Base-by-base conservation (phyloP, 2,797 vertebrate genomes). In the Salarias fasciatus region DNA sequence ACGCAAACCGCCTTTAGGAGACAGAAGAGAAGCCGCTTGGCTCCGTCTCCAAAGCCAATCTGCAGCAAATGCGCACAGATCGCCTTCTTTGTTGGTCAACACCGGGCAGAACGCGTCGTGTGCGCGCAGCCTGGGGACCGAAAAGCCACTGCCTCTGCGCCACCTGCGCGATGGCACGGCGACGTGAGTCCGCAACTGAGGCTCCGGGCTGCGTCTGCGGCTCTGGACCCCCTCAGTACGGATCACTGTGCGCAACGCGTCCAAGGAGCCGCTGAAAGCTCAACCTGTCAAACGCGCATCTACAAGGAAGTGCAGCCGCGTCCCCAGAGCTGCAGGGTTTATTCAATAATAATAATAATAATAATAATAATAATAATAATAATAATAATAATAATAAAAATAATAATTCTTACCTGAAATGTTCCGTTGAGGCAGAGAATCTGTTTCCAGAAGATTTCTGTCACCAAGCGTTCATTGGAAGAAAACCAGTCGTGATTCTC, bases 131-230 rank as follows among this genome's bases (percentile, higher is more conserved):
- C 11, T 15, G 3, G n/a, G 6, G 24, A 31, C 8, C 15, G 44
- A 33, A 8, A 11, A 57, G 31, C 36, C 18, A 41, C 51, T 48
- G 68, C 79, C 18, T 44, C 51, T 45, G 68, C 79, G 53, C 67
- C 80, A 81, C 84, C 84, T 86, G 83, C 53, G 76, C 53, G 4
- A 11, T 15, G 53, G 45, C 47, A 10, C 59, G 11, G 47, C 60
- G 18, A 24, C 18, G 55, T 9, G 29, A 44, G 11, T 36, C 62
- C 55, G 50, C 5, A 18, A 63, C 49, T 6, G 46, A 53, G 28
- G 53, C 52, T 63, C 54, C 69, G 46, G 62, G 42, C 45, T 29
- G 40, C 61, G 69, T 38, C 63, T 47, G n/a, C 30, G n/a, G n/a
- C n/a, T 9, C 60, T 3, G 15, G 10, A 42, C 11, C 1, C 2